Percentiles rank a stretch among this genome's conserved stretches.
These are phyloP conservation scores for Azemiops feae DNA, from an alignment of 2,113 vertebrate species.

Conservation along the genomic window DNA sequence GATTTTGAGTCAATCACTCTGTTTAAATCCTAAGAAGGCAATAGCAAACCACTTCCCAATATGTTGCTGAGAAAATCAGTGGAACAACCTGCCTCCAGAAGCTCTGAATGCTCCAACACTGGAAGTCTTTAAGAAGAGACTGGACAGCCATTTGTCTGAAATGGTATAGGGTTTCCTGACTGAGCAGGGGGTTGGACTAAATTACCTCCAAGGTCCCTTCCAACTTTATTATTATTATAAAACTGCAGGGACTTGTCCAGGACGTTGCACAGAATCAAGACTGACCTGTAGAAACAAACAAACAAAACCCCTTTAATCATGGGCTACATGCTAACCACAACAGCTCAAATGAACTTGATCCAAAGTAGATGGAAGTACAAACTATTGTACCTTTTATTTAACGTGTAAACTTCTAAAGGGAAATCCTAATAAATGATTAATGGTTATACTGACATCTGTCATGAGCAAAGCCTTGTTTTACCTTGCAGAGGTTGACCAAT, in stretches of 20 bases:
- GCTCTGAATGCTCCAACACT: no score
- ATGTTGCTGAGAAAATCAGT: not conserved
- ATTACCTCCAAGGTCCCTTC: no score
- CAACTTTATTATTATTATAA: no score
- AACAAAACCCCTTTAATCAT: not conserved
- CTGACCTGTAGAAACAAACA: not conserved
- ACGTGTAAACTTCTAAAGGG: not conserved
- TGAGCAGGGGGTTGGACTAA: no score
- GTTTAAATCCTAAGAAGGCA: not conserved
- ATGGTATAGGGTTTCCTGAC: no score
- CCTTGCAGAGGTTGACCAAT: not conserved
- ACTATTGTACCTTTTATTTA: not conserved
- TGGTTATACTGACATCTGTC: not conserved
- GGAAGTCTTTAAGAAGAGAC: no score
- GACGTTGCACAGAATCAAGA: not conserved
- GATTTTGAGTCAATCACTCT: not conserved
- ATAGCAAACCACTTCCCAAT: not conserved
- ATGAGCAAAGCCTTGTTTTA: not conserved
- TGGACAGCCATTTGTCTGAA: no score
- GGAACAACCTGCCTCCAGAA: no score
- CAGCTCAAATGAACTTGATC: not conserved
- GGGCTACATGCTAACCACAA: not conserved
- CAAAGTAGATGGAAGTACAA: not conserved
- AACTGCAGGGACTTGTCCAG: not conserved
- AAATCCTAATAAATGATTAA: not conserved